Evolutionary conservation across 2,113 vertebrate genomes (phyloP).

Genomic region (Galeopterus variegatus): DNA sequence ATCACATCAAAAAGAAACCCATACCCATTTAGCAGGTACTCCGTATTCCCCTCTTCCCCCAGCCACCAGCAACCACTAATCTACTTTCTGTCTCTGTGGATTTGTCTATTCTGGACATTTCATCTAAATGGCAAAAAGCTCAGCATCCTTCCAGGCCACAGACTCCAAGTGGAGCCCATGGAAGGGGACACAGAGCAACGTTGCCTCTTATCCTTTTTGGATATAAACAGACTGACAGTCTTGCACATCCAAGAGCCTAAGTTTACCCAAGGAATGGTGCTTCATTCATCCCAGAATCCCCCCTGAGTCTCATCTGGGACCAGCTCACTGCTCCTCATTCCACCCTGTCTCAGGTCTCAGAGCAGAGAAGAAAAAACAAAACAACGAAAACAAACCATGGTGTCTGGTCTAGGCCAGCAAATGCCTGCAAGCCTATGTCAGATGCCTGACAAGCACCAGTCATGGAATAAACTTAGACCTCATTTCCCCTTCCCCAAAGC

Average conservation of each 20-base stretch:
- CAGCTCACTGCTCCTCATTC: background rate
- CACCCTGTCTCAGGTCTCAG: background rate
- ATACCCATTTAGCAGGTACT: background rate
- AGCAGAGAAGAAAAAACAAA: conserved; percentile 16
- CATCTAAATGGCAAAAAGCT: background rate
- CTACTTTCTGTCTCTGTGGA: background rate
- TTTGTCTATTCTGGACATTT: background rate
- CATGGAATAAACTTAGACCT: background rate
- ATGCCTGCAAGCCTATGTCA: background rate
- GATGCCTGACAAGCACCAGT: background rate
- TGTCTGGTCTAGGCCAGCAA: background rate
- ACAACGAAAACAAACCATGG: background rate
- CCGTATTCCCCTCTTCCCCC: background rate
- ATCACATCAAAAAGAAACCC: background rate
- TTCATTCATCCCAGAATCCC: background rate
- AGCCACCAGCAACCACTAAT: background rate
- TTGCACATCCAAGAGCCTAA: background rate
- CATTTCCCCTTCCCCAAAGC: background rate
- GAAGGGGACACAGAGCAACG: background rate
- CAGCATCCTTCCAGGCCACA: background rate
- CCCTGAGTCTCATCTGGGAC: background rate
- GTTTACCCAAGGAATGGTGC: background rate
- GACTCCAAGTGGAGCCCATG: background rate
- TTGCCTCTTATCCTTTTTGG: background rate
- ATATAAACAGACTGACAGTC: background rate